These are phyloP conservation scores for Lycia hirtaria DNA, from an alignment of 2,888 invertebrate species.

Conservation along the genomic window DNA sequence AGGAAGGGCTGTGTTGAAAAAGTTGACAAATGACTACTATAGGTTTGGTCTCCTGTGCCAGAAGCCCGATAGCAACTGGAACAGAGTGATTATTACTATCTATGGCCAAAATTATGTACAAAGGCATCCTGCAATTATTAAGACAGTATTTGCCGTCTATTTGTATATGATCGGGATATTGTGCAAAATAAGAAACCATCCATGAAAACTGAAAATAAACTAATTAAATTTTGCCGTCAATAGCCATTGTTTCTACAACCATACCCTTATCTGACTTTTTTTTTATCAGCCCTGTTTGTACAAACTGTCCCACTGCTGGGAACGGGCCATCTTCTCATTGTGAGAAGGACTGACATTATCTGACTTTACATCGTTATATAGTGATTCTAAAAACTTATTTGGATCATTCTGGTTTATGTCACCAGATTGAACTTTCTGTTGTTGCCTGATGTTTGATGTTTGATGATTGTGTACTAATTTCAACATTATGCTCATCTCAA, in stretches of 20 bases:
- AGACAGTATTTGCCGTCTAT: constrained; percentile 19
- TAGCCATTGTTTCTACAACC: constrained; percentile 11
- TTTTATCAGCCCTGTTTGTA: too few species aligned
- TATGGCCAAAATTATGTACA: constrained; percentile 14
- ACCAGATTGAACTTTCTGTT: background rate
- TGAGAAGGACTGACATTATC: too few species aligned
- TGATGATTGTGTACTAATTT: background rate
- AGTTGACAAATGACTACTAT: constrained; percentile 1
- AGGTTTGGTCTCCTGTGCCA: constrained; percentile 5
- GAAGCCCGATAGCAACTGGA: constrained; percentile 4
- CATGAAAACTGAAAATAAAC: constrained; percentile 20
- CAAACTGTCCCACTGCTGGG: too few species aligned
- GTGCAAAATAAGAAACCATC: constrained; percentile 15
- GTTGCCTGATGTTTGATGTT: background rate
- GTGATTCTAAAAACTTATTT: background rate
- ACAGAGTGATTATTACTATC: constrained; percentile 15
- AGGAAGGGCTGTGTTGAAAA: constrained; percentile 2
- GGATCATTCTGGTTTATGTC: background rate
- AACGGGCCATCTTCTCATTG: too few species aligned
- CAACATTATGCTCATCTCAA: background rate
- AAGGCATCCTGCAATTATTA: constrained; percentile 17
- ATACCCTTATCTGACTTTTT: constrained; percentile 5
- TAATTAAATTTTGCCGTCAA: background rate
- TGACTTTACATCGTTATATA: constrained; percentile 1
- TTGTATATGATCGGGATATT: constrained; percentile 16